Evolutionary conservation across 1,140 invertebrate species (phyloP), one percentile per base, ranked within the genome.

Genomic region (Pemphigus obesinymphae): DNA sequence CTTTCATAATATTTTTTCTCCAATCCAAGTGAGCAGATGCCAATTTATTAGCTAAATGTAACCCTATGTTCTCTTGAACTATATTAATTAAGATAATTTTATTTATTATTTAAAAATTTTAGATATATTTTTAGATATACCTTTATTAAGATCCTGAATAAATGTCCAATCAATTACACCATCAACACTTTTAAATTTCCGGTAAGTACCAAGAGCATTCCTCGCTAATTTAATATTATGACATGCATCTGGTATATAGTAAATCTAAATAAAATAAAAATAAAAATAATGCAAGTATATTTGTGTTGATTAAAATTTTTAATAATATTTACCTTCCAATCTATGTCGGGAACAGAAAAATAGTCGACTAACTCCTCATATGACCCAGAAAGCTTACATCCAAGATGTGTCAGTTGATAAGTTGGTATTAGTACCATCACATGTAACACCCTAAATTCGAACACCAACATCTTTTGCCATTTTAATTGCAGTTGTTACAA

Each of bases 401-500:
- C 66, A n/a, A 68, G 66, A 68, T 68, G 40, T 68, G 66, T 53
- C 29, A 29, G 76, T 81, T 20, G 76, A 45, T 37, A 81, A 37
- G 26, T 81, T 81, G n/a, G 76, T 75, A 31, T 20, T 50, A 13
- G 45, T 29, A 45, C 72, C 72, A 75, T 50, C 72, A 75, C 31
- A 75, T 31, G 53, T 81, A 23, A 81, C 55, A 58, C 76, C 76
- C 31, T n/a, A 55, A 37, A 81, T 53, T 58, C 55, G 6, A 29
- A 81, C 26, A 31, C 76, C 76, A 58, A 53, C 40, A 53, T 81
- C 23, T 34, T 31, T 34, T 34, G 76, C 26, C 29, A 81, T 53
- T 37, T n/a, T 37, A 37, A 81, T 31, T 34, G 53, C n/a, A 5
- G 76, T 58, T 37, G 61, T 55, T 23, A 81, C 11, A 45, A 81